Evolutionary conservation across 1,140 invertebrate genomes (phyloP).

Genomic region (Drosophila melanica): DNA sequence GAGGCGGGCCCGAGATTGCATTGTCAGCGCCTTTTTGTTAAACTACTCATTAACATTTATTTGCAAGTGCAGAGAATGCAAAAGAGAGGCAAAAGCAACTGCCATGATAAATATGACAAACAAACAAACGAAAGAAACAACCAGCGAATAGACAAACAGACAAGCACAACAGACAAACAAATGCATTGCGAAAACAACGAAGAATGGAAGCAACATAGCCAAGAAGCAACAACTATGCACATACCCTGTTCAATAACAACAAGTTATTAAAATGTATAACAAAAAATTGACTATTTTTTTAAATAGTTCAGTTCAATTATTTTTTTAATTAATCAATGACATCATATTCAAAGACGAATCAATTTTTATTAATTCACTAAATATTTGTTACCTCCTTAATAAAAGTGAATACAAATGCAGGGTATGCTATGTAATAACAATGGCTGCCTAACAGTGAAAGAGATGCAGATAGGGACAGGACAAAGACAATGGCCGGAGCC

Average conservation of each 20-base stretch:
- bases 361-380: no score
- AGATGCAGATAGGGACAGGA: slow-evolving; percentile 43
- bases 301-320: no score
- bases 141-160: slow-evolving; percentile 49
- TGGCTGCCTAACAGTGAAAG: slow-evolving; percentile 61
- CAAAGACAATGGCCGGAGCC: slow-evolving; percentile 69
- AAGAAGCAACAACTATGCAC: background rate
- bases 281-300: no score
- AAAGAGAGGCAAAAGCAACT: slow-evolving; percentile 66
- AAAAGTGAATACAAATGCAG: slow-evolving; percentile 16
- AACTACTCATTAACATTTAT: slow-evolving; percentile 82
- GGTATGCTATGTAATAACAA: slow-evolving; percentile 63
- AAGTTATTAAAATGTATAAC: no score
- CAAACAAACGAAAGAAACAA: slow-evolving; percentile 37
- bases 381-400: slow-evolving; percentile 14
- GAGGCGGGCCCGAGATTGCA: slow-evolving; percentile 46
- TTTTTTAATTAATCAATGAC: no score
- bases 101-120: slow-evolving; percentile 80
- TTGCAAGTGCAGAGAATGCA: slow-evolving; percentile 77
- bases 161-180: slow-evolving; percentile 53
- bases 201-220: slow-evolving; percentile 8
- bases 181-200: slow-evolving; percentile 67
- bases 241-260: background rate
- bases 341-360: no score
- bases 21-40: slow-evolving; percentile 75